phyloP scores from a whole-genome alignment of 2,797 vertebrate genomes.

The Pseudochirops cupreus region DNA sequence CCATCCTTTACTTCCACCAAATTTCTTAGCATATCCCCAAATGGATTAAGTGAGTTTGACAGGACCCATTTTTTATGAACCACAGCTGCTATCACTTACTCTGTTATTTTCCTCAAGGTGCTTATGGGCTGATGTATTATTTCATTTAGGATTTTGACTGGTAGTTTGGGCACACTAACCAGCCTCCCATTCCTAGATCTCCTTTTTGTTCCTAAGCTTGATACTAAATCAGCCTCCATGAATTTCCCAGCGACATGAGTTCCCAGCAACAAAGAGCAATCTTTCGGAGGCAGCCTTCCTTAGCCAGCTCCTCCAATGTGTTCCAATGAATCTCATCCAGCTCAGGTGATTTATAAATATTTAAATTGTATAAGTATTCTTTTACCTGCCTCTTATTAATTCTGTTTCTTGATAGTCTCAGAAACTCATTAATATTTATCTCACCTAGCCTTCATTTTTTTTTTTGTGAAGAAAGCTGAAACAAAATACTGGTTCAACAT shows the following conservation, averaged over 20 bases:
- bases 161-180: slow-evolving; percentile 71
- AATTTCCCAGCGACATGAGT: slow-evolving; percentile 70
- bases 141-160: slow-evolving; percentile 71
- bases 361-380: slow-evolving; percentile 85
- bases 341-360: slow-evolving; percentile 85
- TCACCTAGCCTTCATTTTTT: slow-evolving; percentile 69
- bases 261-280: slow-evolving; percentile 71
- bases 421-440: slow-evolving; percentile 87
- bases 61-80: slow-evolving; percentile 72
- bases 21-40: slow-evolving; percentile 70
- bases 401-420: slow-evolving; percentile 84
- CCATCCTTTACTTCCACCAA: slow-evolving; percentile 45
- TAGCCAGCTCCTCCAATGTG: slow-evolving; percentile 73
- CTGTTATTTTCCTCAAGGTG: slow-evolving; percentile 79
- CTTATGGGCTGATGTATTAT: slow-evolving; percentile 71
- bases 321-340: slow-evolving; percentile 78
- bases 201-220: slow-evolving; percentile 67
- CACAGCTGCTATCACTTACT: slow-evolving; percentile 74
- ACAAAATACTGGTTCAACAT: slow-evolving; percentile 71
- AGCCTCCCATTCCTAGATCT: slow-evolving; percentile 64
- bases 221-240: slow-evolving; percentile 72
- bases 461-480: slow-evolving; percentile 69
- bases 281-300: slow-evolving; percentile 62
- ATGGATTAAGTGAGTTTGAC: slow-evolving; percentile 74
- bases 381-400: slow-evolving; percentile 86